A percentile compares a stretch with the other conserved stretches of the same genome.
Conservation (phyloP, 1,140 invertebrate species). For the Sinonovacula constricta region DNA sequence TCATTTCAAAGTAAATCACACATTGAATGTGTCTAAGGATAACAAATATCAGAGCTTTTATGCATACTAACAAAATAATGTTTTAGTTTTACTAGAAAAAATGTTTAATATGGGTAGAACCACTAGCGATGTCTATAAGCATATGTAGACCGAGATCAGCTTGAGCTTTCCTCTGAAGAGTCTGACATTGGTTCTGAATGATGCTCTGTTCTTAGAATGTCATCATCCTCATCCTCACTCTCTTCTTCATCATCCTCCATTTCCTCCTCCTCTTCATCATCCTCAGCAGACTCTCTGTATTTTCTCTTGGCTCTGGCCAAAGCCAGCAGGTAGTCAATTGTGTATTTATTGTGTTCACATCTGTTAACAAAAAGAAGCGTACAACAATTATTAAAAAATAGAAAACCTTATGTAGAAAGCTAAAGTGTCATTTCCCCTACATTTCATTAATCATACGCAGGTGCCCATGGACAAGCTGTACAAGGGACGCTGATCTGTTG, state of each 20-base stretch:
- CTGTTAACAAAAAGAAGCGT: constrained; percentile 66
- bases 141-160: too few relatives aligned
- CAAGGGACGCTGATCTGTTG: neutral
- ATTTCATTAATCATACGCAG: neutral
- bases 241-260: constrained; percentile 42
- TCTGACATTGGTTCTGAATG: neutral
- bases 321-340: constrained; percentile 67
- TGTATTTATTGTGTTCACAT: constrained; percentile 77
- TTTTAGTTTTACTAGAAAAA: too few relatives aligned
- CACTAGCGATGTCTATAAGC: too few relatives aligned
- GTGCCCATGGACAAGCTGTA: neutral
- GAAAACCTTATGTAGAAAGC: neutral
- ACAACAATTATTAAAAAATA: neutral
- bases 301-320: constrained; percentile 64
- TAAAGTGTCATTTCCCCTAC: neutral
- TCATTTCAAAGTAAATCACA: too few relatives aligned
- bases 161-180: too few relatives aligned
- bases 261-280: constrained; percentile 45
- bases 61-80: too few relatives aligned
- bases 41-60: too few relatives aligned
- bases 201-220: constrained; percentile 17
- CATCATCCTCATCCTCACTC: too few relatives aligned
- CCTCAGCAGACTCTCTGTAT: constrained; percentile 25
- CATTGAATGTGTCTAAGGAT: too few relatives aligned
- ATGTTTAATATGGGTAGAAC: too few relatives aligned